phyloP scores from a whole-genome alignment of 1,140 invertebrate species.

The Drosophila oshimai region DNA sequence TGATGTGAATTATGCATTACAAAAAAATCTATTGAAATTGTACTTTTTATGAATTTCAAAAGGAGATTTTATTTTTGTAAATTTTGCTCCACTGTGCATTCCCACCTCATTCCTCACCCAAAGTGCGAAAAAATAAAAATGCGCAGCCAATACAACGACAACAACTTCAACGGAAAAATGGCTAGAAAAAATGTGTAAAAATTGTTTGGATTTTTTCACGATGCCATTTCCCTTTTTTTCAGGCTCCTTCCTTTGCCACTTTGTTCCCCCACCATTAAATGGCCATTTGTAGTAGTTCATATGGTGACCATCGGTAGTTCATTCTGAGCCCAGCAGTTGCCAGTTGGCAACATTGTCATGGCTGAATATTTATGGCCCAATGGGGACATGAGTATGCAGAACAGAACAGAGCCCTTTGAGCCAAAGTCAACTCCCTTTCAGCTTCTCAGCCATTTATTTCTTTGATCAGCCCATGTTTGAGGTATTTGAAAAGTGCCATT shows the following conservation, averaged over 20 bases:
- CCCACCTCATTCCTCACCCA: not conserved
- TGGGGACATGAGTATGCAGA: slow-evolving; percentile 3
- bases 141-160: slow-evolving; percentile 44
- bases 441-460: slow-evolving; percentile 10
- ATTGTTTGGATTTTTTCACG: slow-evolving; percentile 49
- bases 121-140: slow-evolving; percentile 40
- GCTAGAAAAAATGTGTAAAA: slow-evolving; percentile 71
- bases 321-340: slow-evolving; percentile 47
- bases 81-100: slow-evolving; percentile 2
- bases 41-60: no score
- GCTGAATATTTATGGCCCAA: slow-evolving; percentile 57
- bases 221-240: slow-evolving; percentile 19
- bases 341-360: slow-evolving; percentile 72
- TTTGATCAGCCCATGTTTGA: not conserved
- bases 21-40: not conserved
- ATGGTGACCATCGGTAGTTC: slow-evolving; percentile 41
- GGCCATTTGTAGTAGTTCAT: slow-evolving; percentile 74
- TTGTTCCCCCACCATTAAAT: slow-evolving; percentile 25
- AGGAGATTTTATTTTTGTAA: not conserved
- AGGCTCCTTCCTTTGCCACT: not conserved
- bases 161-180: slow-evolving; percentile 14
- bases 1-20: no score
- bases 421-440: slow-evolving; percentile 19
- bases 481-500: slow-evolving; percentile 29
- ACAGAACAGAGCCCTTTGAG: slow-evolving; percentile 27